Conservation (phyloP, 1,140 invertebrate genomes). For the Helicorthomorpha holstii region DNA sequence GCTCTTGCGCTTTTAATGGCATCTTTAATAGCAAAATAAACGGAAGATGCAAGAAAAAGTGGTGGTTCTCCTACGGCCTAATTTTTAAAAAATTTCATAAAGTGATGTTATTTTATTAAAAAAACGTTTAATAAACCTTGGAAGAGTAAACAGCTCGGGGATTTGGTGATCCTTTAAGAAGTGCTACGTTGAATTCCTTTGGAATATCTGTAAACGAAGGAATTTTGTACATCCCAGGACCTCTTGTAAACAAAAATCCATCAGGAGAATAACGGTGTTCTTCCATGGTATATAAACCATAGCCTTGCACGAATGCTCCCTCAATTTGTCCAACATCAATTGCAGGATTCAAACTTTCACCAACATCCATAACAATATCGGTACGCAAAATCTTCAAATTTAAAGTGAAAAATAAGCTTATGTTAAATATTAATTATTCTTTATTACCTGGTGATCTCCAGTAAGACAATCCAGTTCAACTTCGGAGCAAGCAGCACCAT, state of each 20-base stretch:
- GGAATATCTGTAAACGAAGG: slow-evolving; percentile 78
- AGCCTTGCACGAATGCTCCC: slow-evolving; percentile 83
- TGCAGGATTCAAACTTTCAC: slow-evolving; percentile 80
- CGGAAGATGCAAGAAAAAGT: slow-evolving; percentile 66
- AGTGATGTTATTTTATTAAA: neutral
- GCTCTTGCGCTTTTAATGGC: slow-evolving; percentile 59
- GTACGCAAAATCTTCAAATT: slow-evolving; percentile 36
- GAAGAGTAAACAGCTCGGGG: slow-evolving; percentile 82
- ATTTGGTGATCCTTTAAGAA: slow-evolving; percentile 73
- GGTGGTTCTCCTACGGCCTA: slow-evolving; percentile 91
- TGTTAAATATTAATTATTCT: neutral
- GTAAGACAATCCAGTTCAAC: slow-evolving; percentile 79
- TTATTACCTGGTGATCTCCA: slow-evolving; percentile 56
- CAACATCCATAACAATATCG: slow-evolving; percentile 91
- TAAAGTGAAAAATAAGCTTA: neutral
- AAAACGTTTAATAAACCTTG: slow-evolving; percentile 48
- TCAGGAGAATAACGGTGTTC: slow-evolving; percentile 68
- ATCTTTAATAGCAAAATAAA: slow-evolving; percentile 80
- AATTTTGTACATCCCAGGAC: slow-evolving; percentile 86
- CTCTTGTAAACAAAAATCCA: slow-evolving; percentile 60
- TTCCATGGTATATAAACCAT: slow-evolving; percentile 79
- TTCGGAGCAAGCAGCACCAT: slow-evolving; percentile 56
- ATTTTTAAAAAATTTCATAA: neutral
- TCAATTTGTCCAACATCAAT: slow-evolving; percentile 94
- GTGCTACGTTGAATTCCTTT: slow-evolving; percentile 74